phyloP scores from a whole-genome alignment of 2,797 vertebrate species.

The Catharus ustulatus region DNA sequence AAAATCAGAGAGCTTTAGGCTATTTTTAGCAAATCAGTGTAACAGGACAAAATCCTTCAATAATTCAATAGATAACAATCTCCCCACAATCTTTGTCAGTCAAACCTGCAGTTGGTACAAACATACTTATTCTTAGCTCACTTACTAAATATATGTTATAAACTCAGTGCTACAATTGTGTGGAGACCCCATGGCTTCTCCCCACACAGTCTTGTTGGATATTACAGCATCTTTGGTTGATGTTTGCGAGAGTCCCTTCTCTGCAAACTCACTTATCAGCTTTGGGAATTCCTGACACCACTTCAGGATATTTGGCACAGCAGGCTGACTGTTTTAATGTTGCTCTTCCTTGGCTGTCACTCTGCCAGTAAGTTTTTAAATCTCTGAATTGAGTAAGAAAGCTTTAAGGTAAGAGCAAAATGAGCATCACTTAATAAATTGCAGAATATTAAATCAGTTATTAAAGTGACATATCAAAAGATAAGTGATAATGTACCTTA shows the following conservation, averaged over 20 bases:
- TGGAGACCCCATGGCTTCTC: neutral
- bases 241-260: neutral
- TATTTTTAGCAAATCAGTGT: constrained; percentile 32
- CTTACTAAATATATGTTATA: neutral
- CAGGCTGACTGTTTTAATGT: neutral
- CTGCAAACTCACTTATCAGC: neutral
- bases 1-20: neutral
- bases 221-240: neutral
- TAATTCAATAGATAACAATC: neutral
- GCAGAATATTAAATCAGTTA: neutral
- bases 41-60: neutral
- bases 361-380: neutral
- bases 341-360: neutral
- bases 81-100: neutral
- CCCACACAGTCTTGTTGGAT: neutral
- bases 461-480: neutral
- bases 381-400: neutral
- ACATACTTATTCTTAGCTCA: neutral
- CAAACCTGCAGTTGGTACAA: neutral
- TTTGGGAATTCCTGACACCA: neutral
- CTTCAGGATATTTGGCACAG: neutral
- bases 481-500: neutral
- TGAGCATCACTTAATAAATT: neutral
- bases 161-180: neutral
- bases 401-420: neutral